These are phyloP conservation scores for Suricata suricatta DNA, from an alignment of 2,113 vertebrate species.

Conservation along the genomic window DNA sequence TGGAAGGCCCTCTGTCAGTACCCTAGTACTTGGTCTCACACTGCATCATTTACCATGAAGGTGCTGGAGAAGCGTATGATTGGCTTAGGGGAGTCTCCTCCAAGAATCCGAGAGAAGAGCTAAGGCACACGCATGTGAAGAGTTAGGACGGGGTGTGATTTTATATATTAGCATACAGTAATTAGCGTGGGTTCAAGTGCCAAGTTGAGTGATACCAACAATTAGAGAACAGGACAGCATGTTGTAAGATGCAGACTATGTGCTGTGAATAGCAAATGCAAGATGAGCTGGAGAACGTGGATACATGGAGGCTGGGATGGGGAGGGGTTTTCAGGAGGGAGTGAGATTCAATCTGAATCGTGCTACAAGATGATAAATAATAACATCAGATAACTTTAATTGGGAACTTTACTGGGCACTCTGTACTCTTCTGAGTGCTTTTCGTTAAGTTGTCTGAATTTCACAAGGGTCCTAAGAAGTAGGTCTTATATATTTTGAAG, in stretches of 20 bases:
- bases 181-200: constrained; percentile 40
- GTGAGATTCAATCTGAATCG: neutral
- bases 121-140: neutral
- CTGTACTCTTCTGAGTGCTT: neutral
- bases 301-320: neutral
- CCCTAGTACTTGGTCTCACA: too few species aligned
- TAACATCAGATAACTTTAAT: neutral
- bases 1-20: neutral
- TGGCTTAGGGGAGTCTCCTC: neutral
- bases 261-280: constrained; percentile 4
- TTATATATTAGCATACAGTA: constrained; percentile 3
- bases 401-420: neutral
- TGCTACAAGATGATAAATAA: neutral
- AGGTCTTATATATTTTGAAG: neutral
- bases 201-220: constrained; percentile 35
- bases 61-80: accelerated
- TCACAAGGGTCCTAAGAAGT: neutral
- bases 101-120: neutral
- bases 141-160: neutral
- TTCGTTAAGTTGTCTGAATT: neutral
- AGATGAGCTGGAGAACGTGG: neutral
- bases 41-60: accelerated
- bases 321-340: neutral
- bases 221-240: neutral
- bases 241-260: neutral